phyloP scores from a whole-genome alignment of 2,113 vertebrate genomes.

The Perca fluviatilis region DNA sequence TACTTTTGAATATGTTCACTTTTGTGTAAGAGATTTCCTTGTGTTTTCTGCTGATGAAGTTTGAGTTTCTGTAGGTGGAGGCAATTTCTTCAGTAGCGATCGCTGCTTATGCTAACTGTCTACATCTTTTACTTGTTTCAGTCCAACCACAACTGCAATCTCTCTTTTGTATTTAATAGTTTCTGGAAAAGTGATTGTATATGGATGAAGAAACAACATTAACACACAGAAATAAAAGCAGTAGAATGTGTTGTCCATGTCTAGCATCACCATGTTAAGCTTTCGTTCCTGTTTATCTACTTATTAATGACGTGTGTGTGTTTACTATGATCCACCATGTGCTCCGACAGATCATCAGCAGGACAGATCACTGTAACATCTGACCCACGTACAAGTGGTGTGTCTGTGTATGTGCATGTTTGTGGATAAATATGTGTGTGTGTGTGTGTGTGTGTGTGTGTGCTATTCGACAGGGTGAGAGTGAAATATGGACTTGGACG shows the following conservation, averaged over 20 bases:
- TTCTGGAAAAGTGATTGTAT: background rate
- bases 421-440: slow-evolving; percentile 41
- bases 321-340: slow-evolving; percentile 33
- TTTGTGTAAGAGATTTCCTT: background rate
- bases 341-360: slow-evolving; percentile 50
- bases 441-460: slow-evolving; percentile 25
- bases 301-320: slow-evolving; percentile 36
- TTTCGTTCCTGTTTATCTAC: slow-evolving; percentile 34
- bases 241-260: background rate
- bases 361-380: slow-evolving; percentile 44
- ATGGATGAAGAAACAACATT: background rate
- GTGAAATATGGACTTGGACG: slow-evolving; percentile 76
- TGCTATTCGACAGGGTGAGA: slow-evolving; percentile 64
- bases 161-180: background rate
- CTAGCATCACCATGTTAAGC: background rate
- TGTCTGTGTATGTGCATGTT: slow-evolving; percentile 5
- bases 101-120: background rate
- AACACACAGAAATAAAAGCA: background rate
- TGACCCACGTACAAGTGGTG: slow-evolving; percentile 27
- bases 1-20: background rate
- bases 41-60: background rate
- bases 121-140: background rate
- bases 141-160: background rate
- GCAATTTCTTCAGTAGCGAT: background rate
- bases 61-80: background rate